phyloP scores from a whole-genome alignment of 2,888 invertebrate species.

The Lottia gigantea region DNA sequence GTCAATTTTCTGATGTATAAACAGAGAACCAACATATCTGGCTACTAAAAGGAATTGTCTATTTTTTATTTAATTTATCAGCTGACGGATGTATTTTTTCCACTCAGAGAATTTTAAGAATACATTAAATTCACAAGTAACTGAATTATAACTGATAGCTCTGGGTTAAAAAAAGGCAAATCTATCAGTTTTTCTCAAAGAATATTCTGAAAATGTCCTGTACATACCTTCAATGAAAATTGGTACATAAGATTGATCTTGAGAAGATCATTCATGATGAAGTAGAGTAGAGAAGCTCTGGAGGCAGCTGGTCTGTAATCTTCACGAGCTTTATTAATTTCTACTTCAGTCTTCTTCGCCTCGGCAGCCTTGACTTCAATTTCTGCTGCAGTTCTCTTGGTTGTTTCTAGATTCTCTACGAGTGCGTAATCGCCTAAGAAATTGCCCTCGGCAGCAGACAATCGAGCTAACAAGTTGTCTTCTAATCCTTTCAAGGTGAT shows the following conservation, averaged over 20 bases:
- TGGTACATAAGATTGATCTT: constrained; percentile 97
- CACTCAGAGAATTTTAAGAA: no score
- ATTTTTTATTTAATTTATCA: no score
- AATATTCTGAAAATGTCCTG: background rate
- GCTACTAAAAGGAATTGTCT: no score
- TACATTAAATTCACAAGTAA: no score
- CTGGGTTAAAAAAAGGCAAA: no score
- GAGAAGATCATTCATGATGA: constrained; percentile 93
- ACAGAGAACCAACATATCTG: no score
- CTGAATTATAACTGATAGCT: no score
- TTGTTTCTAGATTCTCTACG: constrained; percentile 95
- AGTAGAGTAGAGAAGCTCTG: constrained; percentile 91
- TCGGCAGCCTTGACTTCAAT: constrained; percentile 90
- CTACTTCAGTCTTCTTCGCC: constrained; percentile 88
- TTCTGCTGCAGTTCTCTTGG: constrained; percentile 94
- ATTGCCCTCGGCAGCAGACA: constrained; percentile 93
- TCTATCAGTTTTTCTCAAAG: background rate
- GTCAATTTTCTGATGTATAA: no score
- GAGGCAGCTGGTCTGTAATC: constrained; percentile 92
- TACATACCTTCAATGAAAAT: constrained; percentile 87
- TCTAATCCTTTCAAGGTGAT: constrained; percentile 90
- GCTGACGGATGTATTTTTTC: no score
- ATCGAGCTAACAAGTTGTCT: constrained; percentile 88
- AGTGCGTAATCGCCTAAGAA: constrained; percentile 93
- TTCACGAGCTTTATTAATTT: constrained; percentile 94